Conservation (phyloP, 2,113 vertebrate genomes). For the Ailurus styani region DNA sequence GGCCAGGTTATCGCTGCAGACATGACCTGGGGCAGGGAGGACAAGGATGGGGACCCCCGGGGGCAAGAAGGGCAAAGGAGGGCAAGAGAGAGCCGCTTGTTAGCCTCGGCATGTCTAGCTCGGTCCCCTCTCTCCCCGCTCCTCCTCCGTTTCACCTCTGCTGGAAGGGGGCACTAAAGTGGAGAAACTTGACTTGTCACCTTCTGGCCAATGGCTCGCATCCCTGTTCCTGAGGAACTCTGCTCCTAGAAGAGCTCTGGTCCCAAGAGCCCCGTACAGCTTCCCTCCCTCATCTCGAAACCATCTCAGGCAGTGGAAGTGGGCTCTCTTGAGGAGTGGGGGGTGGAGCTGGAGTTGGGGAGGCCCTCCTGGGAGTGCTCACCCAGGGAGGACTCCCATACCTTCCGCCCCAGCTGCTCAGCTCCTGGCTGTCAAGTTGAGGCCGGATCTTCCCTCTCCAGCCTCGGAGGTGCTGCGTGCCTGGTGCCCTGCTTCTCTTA, state of each 20-base stretch:
- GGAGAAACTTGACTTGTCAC: not conserved
- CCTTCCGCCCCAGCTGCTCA: not conserved
- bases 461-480: not conserved
- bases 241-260: not conserved
- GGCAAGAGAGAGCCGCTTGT: not conserved
- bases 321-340: not conserved
- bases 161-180: not conserved
- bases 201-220: not conserved
- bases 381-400: not conserved
- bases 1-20: conserved; percentile 7
- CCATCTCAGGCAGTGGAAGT: not conserved
- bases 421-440: not conserved
- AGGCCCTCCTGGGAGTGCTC: not conserved
- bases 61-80: not conserved
- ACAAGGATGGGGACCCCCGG: not conserved
- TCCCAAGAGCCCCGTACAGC: not conserved
- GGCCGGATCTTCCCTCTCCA: not conserved
- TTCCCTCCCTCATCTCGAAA: not conserved
- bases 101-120: accelerated
- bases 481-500: not conserved
- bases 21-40: not conserved
- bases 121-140: not conserved
- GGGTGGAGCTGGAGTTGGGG: not conserved
- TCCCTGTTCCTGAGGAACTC: not conserved
- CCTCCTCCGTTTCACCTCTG: not conserved